phyloP scores from a whole-genome alignment of 2,888 invertebrate species.

The Volucella inflata region DNA sequence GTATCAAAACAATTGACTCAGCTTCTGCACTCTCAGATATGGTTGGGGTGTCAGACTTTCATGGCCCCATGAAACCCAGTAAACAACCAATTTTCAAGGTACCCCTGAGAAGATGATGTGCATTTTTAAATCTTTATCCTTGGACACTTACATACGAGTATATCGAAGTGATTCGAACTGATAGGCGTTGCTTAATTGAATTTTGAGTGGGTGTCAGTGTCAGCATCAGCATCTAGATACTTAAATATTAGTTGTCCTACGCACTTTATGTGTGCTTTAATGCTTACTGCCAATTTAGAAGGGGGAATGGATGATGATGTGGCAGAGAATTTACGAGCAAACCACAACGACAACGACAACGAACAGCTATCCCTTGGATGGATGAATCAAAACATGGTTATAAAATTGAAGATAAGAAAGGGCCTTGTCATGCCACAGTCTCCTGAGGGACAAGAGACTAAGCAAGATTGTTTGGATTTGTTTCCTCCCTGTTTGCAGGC shows the following conservation, averaged over 20 bases:
- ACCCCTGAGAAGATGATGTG: slow-evolving; percentile 16
- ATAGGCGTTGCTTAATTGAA: slow-evolving; percentile 60
- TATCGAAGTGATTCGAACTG: neutral
- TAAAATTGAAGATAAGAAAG: slow-evolving; percentile 66
- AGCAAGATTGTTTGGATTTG: slow-evolving; percentile 34
- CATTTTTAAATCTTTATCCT: slow-evolving; percentile 29
- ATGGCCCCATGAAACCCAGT: slow-evolving; percentile 9
- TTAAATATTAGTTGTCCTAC: slow-evolving; percentile 63
- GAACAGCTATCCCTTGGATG: slow-evolving; percentile 35
- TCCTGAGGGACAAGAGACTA: slow-evolving; percentile 20
- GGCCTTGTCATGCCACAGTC: slow-evolving; percentile 38
- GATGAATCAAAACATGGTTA: slow-evolving; percentile 54
- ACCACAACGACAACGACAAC: neutral
- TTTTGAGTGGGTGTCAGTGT: slow-evolving; percentile 67
- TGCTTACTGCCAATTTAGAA: slow-evolving; percentile 1
- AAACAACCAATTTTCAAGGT: slow-evolving; percentile 24
- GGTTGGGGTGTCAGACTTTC: slow-evolving; percentile 40
- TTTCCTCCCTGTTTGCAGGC: slow-evolving; percentile 24
- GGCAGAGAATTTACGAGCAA: slow-evolving; percentile 47
- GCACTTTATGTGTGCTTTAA: slow-evolving; percentile 56
- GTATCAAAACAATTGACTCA: slow-evolving; percentile 57
- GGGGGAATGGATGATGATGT: slow-evolving; percentile 6
- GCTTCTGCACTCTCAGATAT: slow-evolving; percentile 35
- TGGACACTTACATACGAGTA: too few relatives aligned
- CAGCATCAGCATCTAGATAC: slow-evolving; percentile 41